phyloP scores from a whole-genome alignment of 2,888 invertebrate genomes.

The Punctoribates punctum region DNA sequence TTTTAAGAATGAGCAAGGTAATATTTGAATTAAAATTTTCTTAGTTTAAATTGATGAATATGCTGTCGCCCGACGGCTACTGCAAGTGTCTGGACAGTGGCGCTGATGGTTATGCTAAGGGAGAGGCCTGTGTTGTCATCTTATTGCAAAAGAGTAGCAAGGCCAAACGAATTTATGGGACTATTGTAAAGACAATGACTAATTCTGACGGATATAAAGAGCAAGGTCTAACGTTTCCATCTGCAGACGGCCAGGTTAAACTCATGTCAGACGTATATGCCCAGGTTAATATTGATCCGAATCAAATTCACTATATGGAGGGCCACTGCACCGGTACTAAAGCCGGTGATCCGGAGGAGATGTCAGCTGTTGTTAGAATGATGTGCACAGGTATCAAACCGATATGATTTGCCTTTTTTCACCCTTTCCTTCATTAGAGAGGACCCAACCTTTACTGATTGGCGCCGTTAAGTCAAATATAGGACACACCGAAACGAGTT shows the following conservation, averaged over 20 bases:
- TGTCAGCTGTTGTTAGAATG: slow-evolving; percentile 58
- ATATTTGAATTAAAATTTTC: too few species aligned
- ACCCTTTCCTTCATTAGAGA: slow-evolving; percentile 59
- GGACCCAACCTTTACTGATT: slow-evolving; percentile 67
- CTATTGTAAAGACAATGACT: slow-evolving; percentile 77
- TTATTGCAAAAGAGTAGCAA: slow-evolving; percentile 68
- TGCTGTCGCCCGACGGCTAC: slow-evolving; percentile 69
- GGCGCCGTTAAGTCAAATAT: slow-evolving; percentile 99
- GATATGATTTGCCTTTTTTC: neutral
- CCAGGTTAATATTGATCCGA: slow-evolving; percentile 74
- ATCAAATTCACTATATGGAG: slow-evolving; percentile 83
- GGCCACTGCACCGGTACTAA: slow-evolving; percentile 98
- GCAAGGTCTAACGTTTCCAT: slow-evolving; percentile 77
- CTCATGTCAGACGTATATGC: slow-evolving; percentile 70
- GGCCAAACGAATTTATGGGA: slow-evolving; percentile 77
- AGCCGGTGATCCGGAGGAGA: slow-evolving; percentile 87
- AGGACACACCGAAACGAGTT: slow-evolving; percentile 83
- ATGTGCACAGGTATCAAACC: slow-evolving; percentile 66
- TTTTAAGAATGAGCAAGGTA: neutral
- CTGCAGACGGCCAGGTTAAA: slow-evolving; percentile 67
- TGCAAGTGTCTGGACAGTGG: slow-evolving; percentile 84
- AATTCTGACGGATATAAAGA: slow-evolving; percentile 92
- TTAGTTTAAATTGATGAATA: neutral
- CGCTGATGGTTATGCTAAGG: slow-evolving; percentile 74
- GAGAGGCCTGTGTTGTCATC: slow-evolving; percentile 59